Evolutionary conservation across 2,797 vertebrate genomes (phyloP), one percentile per base, ranked within the genome.

Genomic region (Zenarchopterus dispar): DNA sequence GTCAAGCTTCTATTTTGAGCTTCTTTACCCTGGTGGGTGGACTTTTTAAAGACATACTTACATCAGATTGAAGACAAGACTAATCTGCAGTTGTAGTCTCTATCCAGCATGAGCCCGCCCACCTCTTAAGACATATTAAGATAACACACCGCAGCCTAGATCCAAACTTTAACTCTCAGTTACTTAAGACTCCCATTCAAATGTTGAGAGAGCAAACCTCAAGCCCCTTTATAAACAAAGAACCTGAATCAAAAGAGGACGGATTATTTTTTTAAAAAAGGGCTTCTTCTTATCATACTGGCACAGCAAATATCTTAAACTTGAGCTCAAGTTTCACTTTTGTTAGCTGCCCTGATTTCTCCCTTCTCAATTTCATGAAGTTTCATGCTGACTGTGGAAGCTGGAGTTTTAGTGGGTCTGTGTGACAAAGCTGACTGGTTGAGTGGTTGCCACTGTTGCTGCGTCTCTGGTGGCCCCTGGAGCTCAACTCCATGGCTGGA

Each of bases 321-420:
- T 62, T 46, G 39, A 77, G 68, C 65, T 68, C 53, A 26, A 55
- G 60, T 64, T 56, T 66, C 58, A 55, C 23, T 75, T 82, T 65
- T 5, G 17, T 82, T 66, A 62, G 65, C 21, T 67, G 77, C 28
- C 71, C 72, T 72, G 22, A 42, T 79, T 88, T 81, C 43, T 19
- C 43, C n/a, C 18, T 19, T 19, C 10, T 18, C 43, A 7, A 7
- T 6, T 1, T 28, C 28, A 62, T 51, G 67, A 82, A 80, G 73
- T 84, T 87, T 81, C 50, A 51, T 74, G 80, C 85, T 90, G 85
- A 87, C 80, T 65, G 55, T 50, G 64, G 65, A 77, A 76, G 70
- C 71, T 64, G 46, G 39, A 72, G 78, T 87, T 78, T 88, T 82
- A 82, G 85, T 47, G 67, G 28, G 69, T 62, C 56, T 71, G 67